These are phyloP conservation scores for Slavum lentiscoides DNA, from an alignment of 2,888 invertebrate species.

Conservation along the genomic window DNA sequence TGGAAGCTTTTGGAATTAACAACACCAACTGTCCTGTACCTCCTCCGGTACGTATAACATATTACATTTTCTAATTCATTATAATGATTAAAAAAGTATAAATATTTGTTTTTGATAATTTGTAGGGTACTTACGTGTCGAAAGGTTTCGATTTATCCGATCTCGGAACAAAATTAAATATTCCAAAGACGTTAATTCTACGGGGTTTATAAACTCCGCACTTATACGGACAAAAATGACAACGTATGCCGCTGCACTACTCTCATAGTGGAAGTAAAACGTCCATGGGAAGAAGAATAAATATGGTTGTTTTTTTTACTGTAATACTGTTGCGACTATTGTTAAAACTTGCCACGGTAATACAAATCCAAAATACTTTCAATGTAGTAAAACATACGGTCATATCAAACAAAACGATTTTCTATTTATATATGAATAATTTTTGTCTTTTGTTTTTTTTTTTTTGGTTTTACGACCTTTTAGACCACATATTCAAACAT, in stretches of 20 bases:
- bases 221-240: not conserved
- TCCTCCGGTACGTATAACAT: not conserved
- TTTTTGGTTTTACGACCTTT: too few species aligned
- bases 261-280: not conserved
- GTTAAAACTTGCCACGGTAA: too few species aligned
- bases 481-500: too few species aligned
- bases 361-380: too few species aligned
- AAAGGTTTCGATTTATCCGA: not conserved
- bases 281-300: not conserved
- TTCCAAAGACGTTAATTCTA: constrained; percentile 1
- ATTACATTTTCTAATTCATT: not conserved
- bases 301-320: too few species aligned
- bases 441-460: too few species aligned
- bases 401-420: too few species aligned
- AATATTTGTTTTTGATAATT: not conserved
- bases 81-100: not conserved
- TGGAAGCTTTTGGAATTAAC: not conserved
- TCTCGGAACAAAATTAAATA: not conserved
- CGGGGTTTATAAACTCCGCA: not conserved
- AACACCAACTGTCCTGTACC: not conserved
- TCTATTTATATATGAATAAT: too few species aligned
- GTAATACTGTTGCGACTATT: too few species aligned
- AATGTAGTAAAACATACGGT: too few species aligned
- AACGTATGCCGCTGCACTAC: too few species aligned
- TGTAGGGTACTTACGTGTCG: not conserved